These are phyloP conservation scores for Lissonota sp. DNA, from an alignment of 2,888 invertebrate species.

Conservation along the genomic window DNA sequence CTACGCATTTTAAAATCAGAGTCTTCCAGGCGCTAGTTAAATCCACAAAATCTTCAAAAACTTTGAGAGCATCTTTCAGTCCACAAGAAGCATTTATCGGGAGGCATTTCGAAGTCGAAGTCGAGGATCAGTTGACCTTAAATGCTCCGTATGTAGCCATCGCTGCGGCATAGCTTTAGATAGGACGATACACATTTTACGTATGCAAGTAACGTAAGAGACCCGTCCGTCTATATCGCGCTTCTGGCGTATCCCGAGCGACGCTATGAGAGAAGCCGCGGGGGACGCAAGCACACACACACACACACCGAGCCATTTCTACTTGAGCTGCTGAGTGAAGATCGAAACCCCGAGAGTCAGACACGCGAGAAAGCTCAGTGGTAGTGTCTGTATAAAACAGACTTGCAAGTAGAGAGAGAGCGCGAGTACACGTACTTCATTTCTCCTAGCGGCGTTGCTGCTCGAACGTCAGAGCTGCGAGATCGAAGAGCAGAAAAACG, in stretches of 20 bases:
- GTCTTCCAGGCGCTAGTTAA: too few relatives aligned
- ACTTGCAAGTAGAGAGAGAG: slow-evolving; percentile 9
- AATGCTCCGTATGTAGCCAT: too few relatives aligned
- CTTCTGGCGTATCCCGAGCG: slow-evolving; percentile 30
- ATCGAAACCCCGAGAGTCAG: slow-evolving; percentile 16
- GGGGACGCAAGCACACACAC: neutral
- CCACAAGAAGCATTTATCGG: too few relatives aligned
- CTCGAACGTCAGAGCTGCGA: slow-evolving; percentile 23
- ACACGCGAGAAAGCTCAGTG: neutral
- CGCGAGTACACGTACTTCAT: slow-evolving; percentile 19
- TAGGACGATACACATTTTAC: slow-evolving; percentile 36
- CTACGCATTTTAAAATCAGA: too few relatives aligned
- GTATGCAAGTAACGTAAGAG: slow-evolving; percentile 47
- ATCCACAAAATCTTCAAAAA: too few relatives aligned
- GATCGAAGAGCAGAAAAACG: slow-evolving; percentile 42
- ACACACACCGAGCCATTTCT: neutral
- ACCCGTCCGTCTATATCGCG: slow-evolving; percentile 29
- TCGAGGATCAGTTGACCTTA: too few relatives aligned
- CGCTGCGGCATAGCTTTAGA: slow-evolving; percentile 7
- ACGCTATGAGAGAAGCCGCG: slow-evolving; percentile 19
- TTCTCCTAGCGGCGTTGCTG: slow-evolving; percentile 8
- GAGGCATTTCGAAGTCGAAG: too few relatives aligned
- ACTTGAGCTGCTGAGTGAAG: neutral
- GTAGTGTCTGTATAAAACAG: slow-evolving; percentile 25
- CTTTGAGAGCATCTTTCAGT: too few relatives aligned